phyloP scores from a whole-genome alignment of 2,797 vertebrate species.

The Sciurus vulgaris region DNA sequence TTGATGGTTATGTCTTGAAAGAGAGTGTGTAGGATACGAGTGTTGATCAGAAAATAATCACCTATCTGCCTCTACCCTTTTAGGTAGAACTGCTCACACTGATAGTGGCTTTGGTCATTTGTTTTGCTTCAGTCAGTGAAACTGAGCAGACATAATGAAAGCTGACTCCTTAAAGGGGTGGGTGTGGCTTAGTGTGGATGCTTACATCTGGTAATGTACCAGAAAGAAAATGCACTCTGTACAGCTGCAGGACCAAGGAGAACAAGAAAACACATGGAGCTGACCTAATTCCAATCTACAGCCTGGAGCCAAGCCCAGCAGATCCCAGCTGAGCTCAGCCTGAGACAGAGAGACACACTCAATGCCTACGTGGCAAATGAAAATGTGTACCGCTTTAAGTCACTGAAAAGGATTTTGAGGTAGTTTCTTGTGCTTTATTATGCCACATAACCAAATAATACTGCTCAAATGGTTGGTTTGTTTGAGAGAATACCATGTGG shows the following conservation, averaged over 20 bases:
- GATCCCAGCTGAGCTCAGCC: neutral
- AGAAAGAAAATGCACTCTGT: neutral
- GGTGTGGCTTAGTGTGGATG: neutral
- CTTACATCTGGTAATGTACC: neutral
- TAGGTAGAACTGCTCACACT: neutral
- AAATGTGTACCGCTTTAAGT: neutral
- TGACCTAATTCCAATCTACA: neutral
- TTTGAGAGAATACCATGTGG: neutral
- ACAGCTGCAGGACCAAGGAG: neutral
- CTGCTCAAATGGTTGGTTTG: neutral
- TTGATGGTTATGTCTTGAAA: neutral
- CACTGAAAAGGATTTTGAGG: neutral
- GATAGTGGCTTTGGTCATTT: neutral
- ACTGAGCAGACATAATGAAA: neutral
- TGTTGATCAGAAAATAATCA: slow-evolving; percentile 6
- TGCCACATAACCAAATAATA: neutral
- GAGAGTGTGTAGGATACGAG: neutral
- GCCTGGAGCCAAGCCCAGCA: neutral
- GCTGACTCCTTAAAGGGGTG: neutral
- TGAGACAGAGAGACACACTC: neutral
- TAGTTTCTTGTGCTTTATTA: neutral
- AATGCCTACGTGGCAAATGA: neutral
- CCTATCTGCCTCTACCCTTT: neutral
- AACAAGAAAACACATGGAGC: neutral
- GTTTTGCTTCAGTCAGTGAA: neutral